Evolutionary conservation across 2,113 vertebrate genomes (phyloP).

Genomic region (Struthio camelus): DNA sequence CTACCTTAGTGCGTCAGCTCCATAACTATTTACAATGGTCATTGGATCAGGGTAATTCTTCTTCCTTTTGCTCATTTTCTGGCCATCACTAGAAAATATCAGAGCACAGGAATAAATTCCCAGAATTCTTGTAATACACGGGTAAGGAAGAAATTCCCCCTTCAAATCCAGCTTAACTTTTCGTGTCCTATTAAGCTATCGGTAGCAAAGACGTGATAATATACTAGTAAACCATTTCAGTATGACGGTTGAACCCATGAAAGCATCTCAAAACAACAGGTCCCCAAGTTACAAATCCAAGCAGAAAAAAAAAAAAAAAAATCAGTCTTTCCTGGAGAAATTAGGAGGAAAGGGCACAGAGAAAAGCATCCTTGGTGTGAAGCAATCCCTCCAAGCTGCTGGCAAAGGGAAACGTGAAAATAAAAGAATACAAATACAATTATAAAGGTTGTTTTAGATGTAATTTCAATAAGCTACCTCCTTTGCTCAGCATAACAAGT

Average conservation of each 20-base stretch:
- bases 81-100: constrained; percentile 87
- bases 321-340: neutral
- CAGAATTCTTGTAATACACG: neutral
- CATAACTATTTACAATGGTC: constrained; percentile 86
- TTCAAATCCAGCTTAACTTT: neutral
- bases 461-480: neutral
- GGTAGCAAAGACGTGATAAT: neutral
- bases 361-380: neutral
- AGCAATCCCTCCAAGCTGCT: neutral
- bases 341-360: neutral
- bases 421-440: neutral
- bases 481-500: neutral
- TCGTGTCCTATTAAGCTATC: neutral
- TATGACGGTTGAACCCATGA: neutral
- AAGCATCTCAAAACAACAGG: neutral
- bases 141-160: neutral
- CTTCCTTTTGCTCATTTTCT: constrained; percentile 99
- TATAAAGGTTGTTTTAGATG: neutral
- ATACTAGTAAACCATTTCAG: neutral
- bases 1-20: constrained; percentile 95
- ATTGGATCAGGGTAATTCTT: constrained; percentile 97
- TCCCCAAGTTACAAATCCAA: neutral
- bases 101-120: neutral
- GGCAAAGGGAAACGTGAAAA: neutral
- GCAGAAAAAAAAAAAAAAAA: neutral